These are phyloP conservation scores for Trichomycterus rosablanca DNA, from an alignment of 2,113 vertebrate genomes.

Conservation along the genomic window DNA sequence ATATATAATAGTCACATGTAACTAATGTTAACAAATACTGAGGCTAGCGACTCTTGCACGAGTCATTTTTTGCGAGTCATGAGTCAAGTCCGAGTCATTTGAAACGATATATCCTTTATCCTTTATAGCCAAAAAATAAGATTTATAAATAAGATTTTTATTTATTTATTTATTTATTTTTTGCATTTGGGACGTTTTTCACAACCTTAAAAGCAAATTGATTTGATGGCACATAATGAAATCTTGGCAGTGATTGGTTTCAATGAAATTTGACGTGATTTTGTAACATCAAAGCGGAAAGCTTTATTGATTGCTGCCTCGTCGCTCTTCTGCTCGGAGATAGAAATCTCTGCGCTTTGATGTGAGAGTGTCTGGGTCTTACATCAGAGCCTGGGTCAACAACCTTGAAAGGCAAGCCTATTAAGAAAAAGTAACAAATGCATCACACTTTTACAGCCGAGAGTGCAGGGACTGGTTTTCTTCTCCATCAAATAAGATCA, in stretches of 20 bases:
- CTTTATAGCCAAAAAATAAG: too few species aligned
- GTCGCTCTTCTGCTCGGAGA: conserved; percentile 48
- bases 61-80: too few species aligned
- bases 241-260: conserved; percentile 41
- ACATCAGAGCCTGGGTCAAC: conserved; percentile 74
- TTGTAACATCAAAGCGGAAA: conserved; percentile 47
- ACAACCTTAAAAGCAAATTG: conserved; percentile 39
- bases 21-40: too few species aligned
- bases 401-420: conserved; percentile 71
- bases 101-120: too few species aligned
- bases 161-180: too few species aligned
- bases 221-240: conserved; percentile 46
- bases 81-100: too few species aligned
- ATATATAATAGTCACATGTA: too few species aligned
- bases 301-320: conserved; percentile 50
- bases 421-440: conserved; percentile 58
- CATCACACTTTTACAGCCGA: conserved; percentile 30
- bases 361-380: conserved; percentile 71
- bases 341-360: conserved; percentile 63
- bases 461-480: conserved; percentile 17
- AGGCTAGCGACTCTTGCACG: too few species aligned
- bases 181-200: conserved; percentile 32
- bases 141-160: too few species aligned
- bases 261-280: conserved; percentile 49
- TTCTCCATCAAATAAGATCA: conserved; percentile 27